phyloP scores from a whole-genome alignment of 2,113 vertebrate species.

The Perca flavescens region DNA sequence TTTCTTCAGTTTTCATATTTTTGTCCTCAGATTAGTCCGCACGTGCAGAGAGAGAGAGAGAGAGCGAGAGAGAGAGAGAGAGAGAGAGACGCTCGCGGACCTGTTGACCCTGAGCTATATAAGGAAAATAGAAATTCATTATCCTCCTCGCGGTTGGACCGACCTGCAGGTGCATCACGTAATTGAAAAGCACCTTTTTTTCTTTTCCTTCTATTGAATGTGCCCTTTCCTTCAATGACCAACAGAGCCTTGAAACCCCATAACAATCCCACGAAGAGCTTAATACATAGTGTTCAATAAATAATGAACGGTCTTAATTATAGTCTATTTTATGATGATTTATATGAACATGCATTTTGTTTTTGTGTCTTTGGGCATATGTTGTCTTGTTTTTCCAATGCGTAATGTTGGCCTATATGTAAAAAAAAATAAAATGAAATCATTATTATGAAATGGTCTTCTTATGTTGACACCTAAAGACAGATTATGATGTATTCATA shows the following conservation, averaged over 20 bases:
- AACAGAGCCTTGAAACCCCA: background rate
- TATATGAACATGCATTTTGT: background rate
- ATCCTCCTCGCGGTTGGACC: background rate
- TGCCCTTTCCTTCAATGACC: background rate
- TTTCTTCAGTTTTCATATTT: background rate
- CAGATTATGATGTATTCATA: background rate
- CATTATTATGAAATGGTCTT: background rate
- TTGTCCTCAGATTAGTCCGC: background rate
- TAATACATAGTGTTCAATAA: background rate
- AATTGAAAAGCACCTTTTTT: slow-evolving; percentile 29
- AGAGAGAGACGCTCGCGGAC: slow-evolving; percentile 12
- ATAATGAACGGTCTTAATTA: background rate
- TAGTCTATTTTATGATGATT: no score
- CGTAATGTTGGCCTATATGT: background rate
- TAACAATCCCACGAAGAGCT: background rate
- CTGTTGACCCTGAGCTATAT: slow-evolving; percentile 55
- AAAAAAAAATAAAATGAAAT: no score
- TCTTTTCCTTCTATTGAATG: background rate
- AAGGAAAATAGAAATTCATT: slow-evolving; percentile 32
- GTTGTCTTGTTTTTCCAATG: background rate
- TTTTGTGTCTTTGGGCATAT: background rate
- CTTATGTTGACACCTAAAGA: background rate
- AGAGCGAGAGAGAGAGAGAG: slow-evolving; percentile 10
- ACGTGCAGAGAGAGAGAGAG: background rate
- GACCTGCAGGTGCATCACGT: slow-evolving; percentile 24